A percentile compares a stretch with the other conserved stretches of the same genome.
phyloP scores from a whole-genome alignment of 1,140 invertebrate species.

The Orius laevigatus region DNA sequence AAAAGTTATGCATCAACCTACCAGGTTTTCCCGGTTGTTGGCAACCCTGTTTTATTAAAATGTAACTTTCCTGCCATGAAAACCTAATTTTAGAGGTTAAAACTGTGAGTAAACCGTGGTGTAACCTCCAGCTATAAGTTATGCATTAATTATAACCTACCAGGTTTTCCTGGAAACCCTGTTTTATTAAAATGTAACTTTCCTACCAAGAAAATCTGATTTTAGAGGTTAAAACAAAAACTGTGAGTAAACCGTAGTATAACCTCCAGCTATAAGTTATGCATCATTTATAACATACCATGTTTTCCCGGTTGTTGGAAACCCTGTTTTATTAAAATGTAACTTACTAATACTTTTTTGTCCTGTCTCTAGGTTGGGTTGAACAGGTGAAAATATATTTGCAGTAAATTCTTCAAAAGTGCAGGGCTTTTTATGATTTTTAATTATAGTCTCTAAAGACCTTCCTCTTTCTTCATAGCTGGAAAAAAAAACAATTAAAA shows the following conservation, averaged over 20 bases:
- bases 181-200: no score
- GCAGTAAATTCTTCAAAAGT: constrained; percentile 87
- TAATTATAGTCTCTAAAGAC: constrained; percentile 72
- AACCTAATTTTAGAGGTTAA: no score
- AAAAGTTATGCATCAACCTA: no score
- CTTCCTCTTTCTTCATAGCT: constrained; percentile 84
- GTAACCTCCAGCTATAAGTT: no score
- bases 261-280: neutral
- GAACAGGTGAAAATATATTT: constrained; percentile 65
- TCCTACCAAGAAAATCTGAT: neutral
- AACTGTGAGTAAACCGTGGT: no score
- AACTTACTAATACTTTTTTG: constrained; percentile 22
- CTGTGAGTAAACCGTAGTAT: neutral
- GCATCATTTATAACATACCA: neutral
- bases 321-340: neutral
- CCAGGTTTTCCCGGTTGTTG: no score
- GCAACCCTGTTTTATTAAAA: no score
- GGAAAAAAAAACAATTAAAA: no score
- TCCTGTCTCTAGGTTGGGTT: constrained; percentile 33
- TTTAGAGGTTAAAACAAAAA: neutral
- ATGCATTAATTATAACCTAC: no score
- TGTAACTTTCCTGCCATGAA: no score
- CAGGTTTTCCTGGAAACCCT: no score
- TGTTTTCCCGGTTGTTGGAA: neutral
- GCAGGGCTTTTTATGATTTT: constrained; percentile 70